Percentiles rank a stretch among this genome's conserved stretches.
Evolutionary conservation across 2,113 vertebrate species (phyloP).

Genomic region (Lanius collurio): DNA sequence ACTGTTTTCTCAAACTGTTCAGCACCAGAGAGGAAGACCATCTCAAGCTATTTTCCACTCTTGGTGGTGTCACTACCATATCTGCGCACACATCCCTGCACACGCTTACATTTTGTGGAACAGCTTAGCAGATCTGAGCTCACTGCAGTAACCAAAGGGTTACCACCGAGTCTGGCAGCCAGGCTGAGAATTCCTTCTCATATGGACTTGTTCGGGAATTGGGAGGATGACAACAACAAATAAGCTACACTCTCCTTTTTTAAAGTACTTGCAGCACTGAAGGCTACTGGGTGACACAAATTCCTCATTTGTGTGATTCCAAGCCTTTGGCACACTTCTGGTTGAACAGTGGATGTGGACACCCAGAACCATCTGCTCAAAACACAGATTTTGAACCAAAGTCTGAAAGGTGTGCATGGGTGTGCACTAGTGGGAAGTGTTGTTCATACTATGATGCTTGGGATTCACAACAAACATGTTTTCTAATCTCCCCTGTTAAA

Average conservation of each 20-base stretch:
- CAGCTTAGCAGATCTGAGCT: neutral
- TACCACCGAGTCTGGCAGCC: neutral
- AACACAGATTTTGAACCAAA: neutral
- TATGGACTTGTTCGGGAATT: neutral
- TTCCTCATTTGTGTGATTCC: neutral
- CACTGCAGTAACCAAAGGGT: neutral
- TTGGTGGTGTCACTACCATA: fast-evolving
- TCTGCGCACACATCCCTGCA: neutral
- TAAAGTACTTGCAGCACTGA: neutral
- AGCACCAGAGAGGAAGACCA: neutral
- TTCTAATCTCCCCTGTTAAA: neutral
- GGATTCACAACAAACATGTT: neutral
- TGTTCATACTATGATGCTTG: neutral
- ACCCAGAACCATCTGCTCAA: neutral
- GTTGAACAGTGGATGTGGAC: fast-evolving
- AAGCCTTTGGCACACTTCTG: neutral
- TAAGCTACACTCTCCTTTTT: neutral
- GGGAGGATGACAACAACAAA: neutral
- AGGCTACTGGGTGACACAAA: neutral
- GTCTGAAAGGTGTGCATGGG: neutral
- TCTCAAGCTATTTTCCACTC: neutral
- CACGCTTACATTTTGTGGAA: neutral
- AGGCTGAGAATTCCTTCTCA: neutral
- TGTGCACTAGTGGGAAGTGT: neutral
- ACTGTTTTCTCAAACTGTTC: neutral